A percentile compares a stretch with the other conserved stretches of the same genome.
phyloP scores from a whole-genome alignment of 2,797 vertebrate species.

The Enteromius argenteus region DNA sequence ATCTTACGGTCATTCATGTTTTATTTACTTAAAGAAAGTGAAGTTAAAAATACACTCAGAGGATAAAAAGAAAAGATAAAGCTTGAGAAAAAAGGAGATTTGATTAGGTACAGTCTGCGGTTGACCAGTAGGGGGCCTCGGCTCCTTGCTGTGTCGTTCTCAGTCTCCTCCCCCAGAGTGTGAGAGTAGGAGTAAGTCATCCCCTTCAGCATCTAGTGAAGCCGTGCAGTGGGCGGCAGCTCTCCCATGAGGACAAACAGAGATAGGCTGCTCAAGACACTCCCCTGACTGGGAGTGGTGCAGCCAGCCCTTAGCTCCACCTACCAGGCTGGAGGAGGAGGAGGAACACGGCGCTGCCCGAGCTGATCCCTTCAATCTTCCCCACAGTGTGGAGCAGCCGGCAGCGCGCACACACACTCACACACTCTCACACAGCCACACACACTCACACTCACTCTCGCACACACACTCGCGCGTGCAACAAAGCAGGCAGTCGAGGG shows the following conservation, averaged over 20 bases:
- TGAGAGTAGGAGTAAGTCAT: conserved; percentile 44
- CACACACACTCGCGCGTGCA: conserved; percentile 54
- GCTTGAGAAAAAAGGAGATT: neutral
- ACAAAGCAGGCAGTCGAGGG: conserved; percentile 32
- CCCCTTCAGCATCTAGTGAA: conserved; percentile 52
- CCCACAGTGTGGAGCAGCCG: conserved; percentile 90
- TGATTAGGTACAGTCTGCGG: conserved; percentile 32
- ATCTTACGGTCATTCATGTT: conserved; percentile 30
- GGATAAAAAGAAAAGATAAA: conserved; percentile 14
- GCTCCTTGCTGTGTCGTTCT: conserved; percentile 28
- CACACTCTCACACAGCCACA: conserved; percentile 48
- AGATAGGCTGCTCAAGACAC: conserved; percentile 59
- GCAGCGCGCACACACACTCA: conserved; percentile 60
- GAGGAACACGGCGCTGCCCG: conserved; percentile 87
- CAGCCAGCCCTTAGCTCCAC: conserved; percentile 54
- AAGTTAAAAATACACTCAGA: conserved; percentile 35
- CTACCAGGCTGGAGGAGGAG: conserved; percentile 70
- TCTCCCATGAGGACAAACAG: conserved; percentile 51
- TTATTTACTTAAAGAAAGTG: conserved; percentile 45
- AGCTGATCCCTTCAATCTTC: conserved; percentile 87
- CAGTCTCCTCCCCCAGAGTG: conserved; percentile 47
- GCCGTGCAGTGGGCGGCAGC: conserved; percentile 44
- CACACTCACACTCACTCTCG: conserved; percentile 48
- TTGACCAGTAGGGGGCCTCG: conserved; percentile 61
- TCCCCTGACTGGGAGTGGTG: conserved; percentile 56